Conservation (phyloP, 1,140 invertebrate genomes). For the Lamellibrachia luymesi region DNA sequence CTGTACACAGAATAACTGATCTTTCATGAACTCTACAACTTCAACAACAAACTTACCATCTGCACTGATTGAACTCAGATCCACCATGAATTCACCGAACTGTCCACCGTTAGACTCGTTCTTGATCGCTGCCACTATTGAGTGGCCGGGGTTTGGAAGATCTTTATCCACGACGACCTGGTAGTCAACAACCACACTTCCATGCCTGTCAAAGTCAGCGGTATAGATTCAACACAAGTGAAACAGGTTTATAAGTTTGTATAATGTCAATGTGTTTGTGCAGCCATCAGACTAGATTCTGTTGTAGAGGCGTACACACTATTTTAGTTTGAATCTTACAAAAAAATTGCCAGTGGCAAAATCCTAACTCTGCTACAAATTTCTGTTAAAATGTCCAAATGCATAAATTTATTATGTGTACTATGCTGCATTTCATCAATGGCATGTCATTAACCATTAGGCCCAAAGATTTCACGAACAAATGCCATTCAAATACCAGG, state of each 20-base stretch:
- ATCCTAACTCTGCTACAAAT: too few species aligned
- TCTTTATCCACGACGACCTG: background rate
- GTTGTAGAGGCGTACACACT: background rate
- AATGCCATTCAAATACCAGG: too few species aligned
- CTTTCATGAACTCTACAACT: background rate
- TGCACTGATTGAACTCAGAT: background rate
- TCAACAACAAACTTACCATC: background rate
- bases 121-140: background rate
- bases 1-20: background rate
- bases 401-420: too few species aligned
- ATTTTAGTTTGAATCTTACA: too few species aligned
- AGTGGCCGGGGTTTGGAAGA: background rate
- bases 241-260: too few species aligned
- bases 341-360: too few species aligned
- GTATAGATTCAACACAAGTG: background rate
- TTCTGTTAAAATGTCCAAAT: too few species aligned
- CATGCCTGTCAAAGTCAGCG: background rate
- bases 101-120: background rate
- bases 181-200: slow-evolving; percentile 4
- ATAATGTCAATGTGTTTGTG: too few species aligned
- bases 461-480: too few species aligned
- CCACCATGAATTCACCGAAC: background rate
- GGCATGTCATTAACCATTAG: too few species aligned
- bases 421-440: too few species aligned
- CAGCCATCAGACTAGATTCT: background rate